phyloP scores from a whole-genome alignment of 1,140 invertebrate genomes.

The Coenobita brevimanus region DNA sequence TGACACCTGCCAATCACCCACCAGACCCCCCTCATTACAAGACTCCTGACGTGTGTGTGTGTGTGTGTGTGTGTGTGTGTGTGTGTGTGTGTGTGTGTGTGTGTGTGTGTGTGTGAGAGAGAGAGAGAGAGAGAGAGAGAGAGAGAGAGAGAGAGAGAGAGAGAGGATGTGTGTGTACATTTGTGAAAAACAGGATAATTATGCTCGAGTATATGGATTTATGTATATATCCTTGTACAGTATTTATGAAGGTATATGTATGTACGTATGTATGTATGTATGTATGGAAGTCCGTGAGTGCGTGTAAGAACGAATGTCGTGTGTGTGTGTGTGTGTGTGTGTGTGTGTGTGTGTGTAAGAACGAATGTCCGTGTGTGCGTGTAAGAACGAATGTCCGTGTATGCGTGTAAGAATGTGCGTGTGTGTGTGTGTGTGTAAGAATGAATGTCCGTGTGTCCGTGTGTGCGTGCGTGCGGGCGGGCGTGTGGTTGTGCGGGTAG shows the following conservation, averaged over 20 bases:
- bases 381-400: background rate
- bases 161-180: too few relatives aligned
- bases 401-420: background rate
- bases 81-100: slow-evolving; percentile 19
- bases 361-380: background rate
- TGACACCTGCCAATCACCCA: slow-evolving; percentile 62
- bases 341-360: background rate
- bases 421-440: background rate
- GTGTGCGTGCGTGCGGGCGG: background rate
- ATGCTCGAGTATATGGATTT: too few relatives aligned
- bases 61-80: slow-evolving; percentile 25
- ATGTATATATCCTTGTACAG: too few relatives aligned
- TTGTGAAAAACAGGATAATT: too few relatives aligned
- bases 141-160: too few relatives aligned
- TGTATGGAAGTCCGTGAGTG: background rate
- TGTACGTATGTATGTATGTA: background rate
- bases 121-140: background rate
- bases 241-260: too few relatives aligned
- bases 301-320: background rate
- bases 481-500: background rate
- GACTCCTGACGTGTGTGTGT: slow-evolving; percentile 36
- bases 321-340: background rate
- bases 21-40: slow-evolving; percentile 45
- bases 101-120: background rate
- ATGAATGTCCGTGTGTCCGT: too few relatives aligned